phyloP scores from a whole-genome alignment of 2,888 invertebrate species.

The Stenichneumon culpator region DNA sequence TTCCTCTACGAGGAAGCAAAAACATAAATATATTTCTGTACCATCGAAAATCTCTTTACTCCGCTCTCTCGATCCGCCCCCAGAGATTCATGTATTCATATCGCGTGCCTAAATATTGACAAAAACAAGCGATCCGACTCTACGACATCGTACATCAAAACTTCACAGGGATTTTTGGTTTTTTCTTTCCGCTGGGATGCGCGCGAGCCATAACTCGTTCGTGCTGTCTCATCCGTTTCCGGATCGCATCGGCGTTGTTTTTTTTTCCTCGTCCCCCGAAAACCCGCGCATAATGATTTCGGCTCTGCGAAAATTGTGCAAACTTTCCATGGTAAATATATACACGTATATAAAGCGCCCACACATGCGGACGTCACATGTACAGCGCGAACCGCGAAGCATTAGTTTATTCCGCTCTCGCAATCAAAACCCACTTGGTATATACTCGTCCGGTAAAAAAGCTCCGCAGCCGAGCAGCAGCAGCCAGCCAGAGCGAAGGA shows the following conservation, averaged over 20 bases:
- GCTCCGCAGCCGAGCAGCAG: conserved; percentile 27
- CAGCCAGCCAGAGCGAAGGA: conserved; percentile 47
- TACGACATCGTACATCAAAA: conserved; percentile 30
- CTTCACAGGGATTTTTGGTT: conserved; percentile 37
- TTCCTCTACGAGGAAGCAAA: no score
- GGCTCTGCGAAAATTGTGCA: background rate
- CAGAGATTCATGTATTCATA: background rate
- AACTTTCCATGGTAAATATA: conserved; percentile 11
- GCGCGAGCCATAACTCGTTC: background rate
- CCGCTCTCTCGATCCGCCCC: background rate
- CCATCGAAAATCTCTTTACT: conserved; percentile 6
- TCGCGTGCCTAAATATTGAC: conserved; percentile 65
- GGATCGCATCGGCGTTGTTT: conserved; percentile 6
- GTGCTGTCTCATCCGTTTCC: conserved; percentile 6
- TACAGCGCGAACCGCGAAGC: conserved; percentile 33
- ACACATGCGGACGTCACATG: conserved; percentile 1
- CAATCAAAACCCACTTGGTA: conserved; percentile 71
- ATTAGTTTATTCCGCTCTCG: conserved; percentile 71
- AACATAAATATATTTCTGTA: background rate
- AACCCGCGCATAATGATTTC: conserved; percentile 10
- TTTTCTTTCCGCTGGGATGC: conserved; percentile 13
- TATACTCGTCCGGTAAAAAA: conserved; percentile 62
- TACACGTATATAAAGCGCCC: background rate
- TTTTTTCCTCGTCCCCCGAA: conserved; percentile 3
- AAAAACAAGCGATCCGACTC: conserved; percentile 40